Conservation (phyloP, 2,888 invertebrate species). For the Xanthorhoe designata region DNA sequence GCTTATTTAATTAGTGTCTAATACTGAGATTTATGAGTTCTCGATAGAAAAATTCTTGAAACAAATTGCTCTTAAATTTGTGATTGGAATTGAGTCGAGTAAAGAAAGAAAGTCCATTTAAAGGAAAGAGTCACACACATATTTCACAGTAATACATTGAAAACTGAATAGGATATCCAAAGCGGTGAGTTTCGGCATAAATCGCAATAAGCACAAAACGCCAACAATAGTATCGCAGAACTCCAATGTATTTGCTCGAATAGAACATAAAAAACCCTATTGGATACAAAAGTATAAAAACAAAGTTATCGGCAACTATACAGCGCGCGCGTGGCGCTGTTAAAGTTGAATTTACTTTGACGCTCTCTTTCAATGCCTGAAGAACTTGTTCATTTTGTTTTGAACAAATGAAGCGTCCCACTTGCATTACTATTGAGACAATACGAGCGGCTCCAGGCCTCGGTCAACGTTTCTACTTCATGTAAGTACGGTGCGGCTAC, state of each 20-base stretch:
- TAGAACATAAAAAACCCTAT: conserved; percentile 27
- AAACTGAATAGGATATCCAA: conserved; percentile 8
- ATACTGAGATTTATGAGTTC: too few relatives aligned
- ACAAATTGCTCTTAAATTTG: neutral
- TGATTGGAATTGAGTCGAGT: neutral
- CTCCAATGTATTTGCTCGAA: conserved; percentile 18
- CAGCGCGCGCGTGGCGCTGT: conserved; percentile 50
- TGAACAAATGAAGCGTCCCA: conserved; percentile 39
- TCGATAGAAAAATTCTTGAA: neutral
- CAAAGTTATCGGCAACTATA: conserved; percentile 43
- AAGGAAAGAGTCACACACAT: neutral
- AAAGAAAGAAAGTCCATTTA: neutral
- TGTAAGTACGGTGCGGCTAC: conserved; percentile 31
- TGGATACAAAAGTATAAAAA: conserved; percentile 37
- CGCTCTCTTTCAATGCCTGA: conserved; percentile 40
- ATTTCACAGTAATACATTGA: neutral
- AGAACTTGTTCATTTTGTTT: conserved; percentile 45
- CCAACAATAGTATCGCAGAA: conserved; percentile 1
- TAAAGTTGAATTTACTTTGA: conserved; percentile 58
- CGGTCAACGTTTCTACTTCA: conserved; percentile 34
- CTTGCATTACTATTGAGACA: conserved; percentile 33
- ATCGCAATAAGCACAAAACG: conserved; percentile 16
- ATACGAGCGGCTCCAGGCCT: conserved; percentile 33
- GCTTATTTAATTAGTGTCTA: too few relatives aligned
- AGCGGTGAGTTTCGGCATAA: conserved; percentile 9